phyloP scores from a whole-genome alignment of 1,140 invertebrate species.

The Melitaea cinxia region DNA sequence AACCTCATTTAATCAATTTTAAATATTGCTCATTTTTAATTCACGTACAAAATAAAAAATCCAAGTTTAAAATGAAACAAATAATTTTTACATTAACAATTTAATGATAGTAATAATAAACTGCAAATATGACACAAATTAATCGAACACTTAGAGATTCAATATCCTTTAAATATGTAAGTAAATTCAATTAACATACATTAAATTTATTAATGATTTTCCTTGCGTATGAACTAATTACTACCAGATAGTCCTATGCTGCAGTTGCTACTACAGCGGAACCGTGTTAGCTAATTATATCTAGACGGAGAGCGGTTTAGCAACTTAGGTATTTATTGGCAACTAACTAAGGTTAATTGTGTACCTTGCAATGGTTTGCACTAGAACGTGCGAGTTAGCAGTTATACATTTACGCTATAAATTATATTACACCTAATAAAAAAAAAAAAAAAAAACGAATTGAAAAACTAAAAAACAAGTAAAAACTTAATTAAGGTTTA shows the following conservation, averaged over 20 bases:
- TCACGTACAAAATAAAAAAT: too few relatives aligned
- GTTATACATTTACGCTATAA: slow-evolving; percentile 7
- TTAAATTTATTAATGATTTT: slow-evolving; percentile 38
- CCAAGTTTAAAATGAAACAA: too few relatives aligned
- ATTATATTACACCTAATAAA: background rate
- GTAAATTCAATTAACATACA: slow-evolving; percentile 29
- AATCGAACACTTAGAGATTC: slow-evolving; percentile 15
- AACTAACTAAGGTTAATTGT: slow-evolving; percentile 66
- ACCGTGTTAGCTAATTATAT: slow-evolving; percentile 63
- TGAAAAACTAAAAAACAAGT: too few relatives aligned
- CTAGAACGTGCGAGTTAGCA: slow-evolving; percentile 18
- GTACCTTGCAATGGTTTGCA: slow-evolving; percentile 27
- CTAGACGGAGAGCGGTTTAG: slow-evolving; percentile 55
- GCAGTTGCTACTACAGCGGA: slow-evolving; percentile 60
- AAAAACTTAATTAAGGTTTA: too few relatives aligned
- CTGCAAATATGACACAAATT: slow-evolving; percentile 4
- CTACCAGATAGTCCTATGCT: slow-evolving; percentile 39
- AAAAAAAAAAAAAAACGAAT: too few relatives aligned
- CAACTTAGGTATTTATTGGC: slow-evolving; percentile 66
- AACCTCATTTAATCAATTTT: too few relatives aligned
- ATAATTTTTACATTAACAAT: too few relatives aligned
- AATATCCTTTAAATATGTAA: slow-evolving; percentile 21
- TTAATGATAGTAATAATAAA: background rate
- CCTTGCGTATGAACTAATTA: slow-evolving; percentile 41
- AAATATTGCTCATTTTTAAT: too few relatives aligned